phyloP scores from a whole-genome alignment of 2,797 vertebrate genomes.

The Poecile montanus region DNA sequence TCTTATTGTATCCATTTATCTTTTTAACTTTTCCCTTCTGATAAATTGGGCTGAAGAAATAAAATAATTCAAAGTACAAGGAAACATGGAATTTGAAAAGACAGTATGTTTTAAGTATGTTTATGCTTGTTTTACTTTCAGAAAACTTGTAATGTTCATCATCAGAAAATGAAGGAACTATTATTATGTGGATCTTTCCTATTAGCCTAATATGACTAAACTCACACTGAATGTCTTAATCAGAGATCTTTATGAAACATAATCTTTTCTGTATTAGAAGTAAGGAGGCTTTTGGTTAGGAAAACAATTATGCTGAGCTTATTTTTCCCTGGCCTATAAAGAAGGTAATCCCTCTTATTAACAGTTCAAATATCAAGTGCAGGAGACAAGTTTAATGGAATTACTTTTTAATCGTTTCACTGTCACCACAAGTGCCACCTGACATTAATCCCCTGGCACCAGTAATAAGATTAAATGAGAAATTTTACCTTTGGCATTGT shows the following conservation, averaged over 20 bases:
- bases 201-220: not conserved
- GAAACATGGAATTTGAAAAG: not conserved
- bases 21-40: constrained; percentile 40
- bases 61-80: not conserved
- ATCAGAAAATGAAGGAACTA: not conserved
- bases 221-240: constrained; percentile 36
- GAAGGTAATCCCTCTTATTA: constrained; percentile 59
- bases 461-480: constrained; percentile 55
- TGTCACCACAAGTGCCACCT: constrained; percentile 51
- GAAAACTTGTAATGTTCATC: not conserved
- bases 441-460: constrained; percentile 51
- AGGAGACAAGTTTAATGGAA: constrained; percentile 56
- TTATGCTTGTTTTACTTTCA: constrained; percentile 7
- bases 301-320: constrained; percentile 43
- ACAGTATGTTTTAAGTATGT: not conserved
- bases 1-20: constrained; percentile 55
- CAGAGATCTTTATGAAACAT: constrained; percentile 32
- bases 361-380: constrained; percentile 35
- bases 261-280: constrained; percentile 38
- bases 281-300: constrained; percentile 18
- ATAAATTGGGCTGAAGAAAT: constrained; percentile 45
- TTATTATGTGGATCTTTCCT: not conserved
- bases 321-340: constrained; percentile 23
- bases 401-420: constrained; percentile 55
- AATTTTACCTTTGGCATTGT: constrained; percentile 37